Conservation (phyloP, 2,797 vertebrate genomes). For the Paedocypris micromegethes region DNA sequence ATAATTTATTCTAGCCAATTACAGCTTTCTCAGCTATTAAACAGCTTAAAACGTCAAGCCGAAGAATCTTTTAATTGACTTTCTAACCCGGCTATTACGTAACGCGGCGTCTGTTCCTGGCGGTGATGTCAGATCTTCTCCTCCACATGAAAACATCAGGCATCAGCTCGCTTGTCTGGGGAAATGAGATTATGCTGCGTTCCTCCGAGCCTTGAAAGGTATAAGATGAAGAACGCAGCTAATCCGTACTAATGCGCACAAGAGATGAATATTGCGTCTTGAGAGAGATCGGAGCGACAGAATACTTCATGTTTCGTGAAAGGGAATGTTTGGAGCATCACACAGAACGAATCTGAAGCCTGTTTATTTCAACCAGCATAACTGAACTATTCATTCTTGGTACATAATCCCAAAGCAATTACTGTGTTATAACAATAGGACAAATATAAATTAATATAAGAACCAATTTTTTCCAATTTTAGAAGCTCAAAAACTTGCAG, state of each 20-base stretch:
- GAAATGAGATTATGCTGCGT: slow-evolving; percentile 4
- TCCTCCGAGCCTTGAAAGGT: slow-evolving; percentile 2
- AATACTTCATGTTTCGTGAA: no score
- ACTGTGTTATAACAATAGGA: no score
- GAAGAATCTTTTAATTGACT: slow-evolving; percentile 3
- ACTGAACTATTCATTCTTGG: no score
- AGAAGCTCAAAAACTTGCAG: no score
- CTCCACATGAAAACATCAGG: slow-evolving; percentile 5
- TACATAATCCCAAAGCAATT: no score
- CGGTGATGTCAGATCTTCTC: not conserved
- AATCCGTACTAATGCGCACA: not conserved
- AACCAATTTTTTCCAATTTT: no score
- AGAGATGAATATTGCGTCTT: not conserved
- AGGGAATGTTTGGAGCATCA: no score
- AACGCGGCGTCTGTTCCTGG: not conserved
- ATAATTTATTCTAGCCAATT: no score
- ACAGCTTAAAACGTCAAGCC: not conserved
- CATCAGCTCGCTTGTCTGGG: slow-evolving; percentile 1
- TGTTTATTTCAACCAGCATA: no score
- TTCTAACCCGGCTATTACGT: not conserved
- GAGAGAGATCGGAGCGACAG: not conserved
- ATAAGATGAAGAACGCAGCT: not conserved
- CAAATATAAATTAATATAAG: no score
- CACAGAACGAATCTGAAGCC: no score
- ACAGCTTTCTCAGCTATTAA: not conserved